Percentiles rank a stretch among this genome's conserved stretches.
phyloP scores from a whole-genome alignment of 2,113 vertebrate species.

The Odobenus rosmarus region DNA sequence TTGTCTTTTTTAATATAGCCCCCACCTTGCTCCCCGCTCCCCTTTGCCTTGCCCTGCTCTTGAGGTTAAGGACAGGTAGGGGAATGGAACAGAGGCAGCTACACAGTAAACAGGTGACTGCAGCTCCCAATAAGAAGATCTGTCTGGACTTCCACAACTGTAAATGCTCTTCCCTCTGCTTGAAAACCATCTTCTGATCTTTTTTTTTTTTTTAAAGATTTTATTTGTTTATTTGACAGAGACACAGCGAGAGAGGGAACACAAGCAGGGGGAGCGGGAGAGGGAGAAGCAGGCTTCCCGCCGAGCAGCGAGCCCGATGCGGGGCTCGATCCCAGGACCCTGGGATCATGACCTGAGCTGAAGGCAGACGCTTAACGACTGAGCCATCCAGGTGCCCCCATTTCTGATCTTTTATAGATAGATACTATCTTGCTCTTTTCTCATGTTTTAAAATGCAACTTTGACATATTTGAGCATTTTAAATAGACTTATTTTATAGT shows the following conservation, averaged over 20 bases:
- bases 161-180: background rate
- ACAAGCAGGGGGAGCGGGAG: too few species aligned
- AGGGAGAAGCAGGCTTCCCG: too few species aligned
- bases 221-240: too few species aligned
- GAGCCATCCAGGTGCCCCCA: too few species aligned
- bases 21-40: background rate
- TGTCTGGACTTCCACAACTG: background rate
- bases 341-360: too few species aligned
- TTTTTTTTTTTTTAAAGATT: too few species aligned
- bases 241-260: too few species aligned
- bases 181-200: background rate
- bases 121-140: background rate
- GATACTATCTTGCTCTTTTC: background rate
- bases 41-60: background rate
- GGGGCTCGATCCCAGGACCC: too few species aligned
- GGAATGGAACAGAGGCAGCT: background rate
- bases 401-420: background rate
- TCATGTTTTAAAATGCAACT: background rate
- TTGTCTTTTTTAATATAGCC: background rate
- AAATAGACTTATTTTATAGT: background rate
- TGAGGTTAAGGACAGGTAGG: background rate
- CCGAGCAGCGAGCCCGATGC: too few species aligned
- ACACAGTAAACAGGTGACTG: background rate
- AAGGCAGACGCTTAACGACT: too few species aligned
- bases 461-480: background rate